Evolutionary conservation across 2,888 invertebrate species (phyloP), one percentile per base, ranked within the genome.

Genomic region (Aphodius granarius): DNA sequence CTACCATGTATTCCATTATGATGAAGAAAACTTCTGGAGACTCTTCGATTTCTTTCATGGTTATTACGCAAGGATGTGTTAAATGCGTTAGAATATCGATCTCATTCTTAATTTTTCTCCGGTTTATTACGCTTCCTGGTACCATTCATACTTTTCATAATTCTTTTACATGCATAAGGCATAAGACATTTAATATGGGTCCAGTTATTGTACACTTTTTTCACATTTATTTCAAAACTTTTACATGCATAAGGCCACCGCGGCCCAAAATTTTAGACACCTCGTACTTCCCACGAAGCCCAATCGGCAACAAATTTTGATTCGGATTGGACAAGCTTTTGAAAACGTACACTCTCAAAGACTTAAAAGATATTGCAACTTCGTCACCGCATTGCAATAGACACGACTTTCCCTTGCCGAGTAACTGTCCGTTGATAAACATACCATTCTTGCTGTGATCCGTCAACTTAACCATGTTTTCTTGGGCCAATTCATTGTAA

Each of bases 391-490:
- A 91, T 83, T 92, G 91, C 63, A 95, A 84, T 20, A 94, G 90
- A 75, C 90, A 87, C 81, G 89, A 91, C 13, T 92, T 91, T n/a
- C 91, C 91, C 84, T 90, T 92, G 73, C 95, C 95, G 80, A 96
- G 90, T 84, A 89, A 89, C 78, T 88, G 88, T 13, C 91, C 91
- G 88, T 97, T 96, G 0, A 97, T 86, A 88, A 91, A 97, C 0
- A 96, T 97, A 0, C 97, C 97, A 88, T 97, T 97, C 80, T 93
- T 92, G 71, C 96, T 96, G 0, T 89, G 84, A 84, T 97, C 97
- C 83, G 91, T 89, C 3, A 95, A 81, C 72, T 82, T 83, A 3
- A 83, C 81, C 5, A 80, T 73, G 3, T 79, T 74, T 9, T 78
- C 77, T 9, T 80, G 77, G 66, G 89, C 90, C 80, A 89, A 88